Percentiles rank a stretch among this genome's conserved stretches.
Conservation (phyloP, 2,797 vertebrate genomes). For the Epinephelus coioides region DNA sequence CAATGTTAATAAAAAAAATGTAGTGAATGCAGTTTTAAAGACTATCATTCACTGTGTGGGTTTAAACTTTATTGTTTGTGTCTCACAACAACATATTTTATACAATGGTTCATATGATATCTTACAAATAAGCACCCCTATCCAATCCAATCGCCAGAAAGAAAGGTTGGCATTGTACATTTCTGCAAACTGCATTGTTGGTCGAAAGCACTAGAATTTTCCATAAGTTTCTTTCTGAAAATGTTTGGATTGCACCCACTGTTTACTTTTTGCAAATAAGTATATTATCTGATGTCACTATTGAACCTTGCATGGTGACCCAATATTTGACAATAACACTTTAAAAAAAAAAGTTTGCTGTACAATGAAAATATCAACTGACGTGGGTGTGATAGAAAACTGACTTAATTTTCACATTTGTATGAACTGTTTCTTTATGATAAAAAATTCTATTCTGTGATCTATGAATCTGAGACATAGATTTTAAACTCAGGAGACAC, state of each 20-base stretch:
- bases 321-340: neutral
- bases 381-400: neutral
- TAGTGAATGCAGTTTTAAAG: no score
- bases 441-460: neutral
- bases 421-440: neutral
- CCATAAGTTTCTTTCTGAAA: neutral
- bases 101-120: no score
- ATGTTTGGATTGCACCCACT: no score
- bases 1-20: no score
- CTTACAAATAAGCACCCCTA: no score
- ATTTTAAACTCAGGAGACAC: neutral
- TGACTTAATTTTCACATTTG: neutral
- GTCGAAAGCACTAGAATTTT: neutral
- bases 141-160: no score
- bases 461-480: neutral
- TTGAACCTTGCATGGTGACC: neutral
- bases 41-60: no score
- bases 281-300: neutral
- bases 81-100: no score
- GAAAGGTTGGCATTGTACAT: no score
- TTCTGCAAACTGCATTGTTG: no score
- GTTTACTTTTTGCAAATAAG: neutral
- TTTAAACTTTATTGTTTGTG: no score
- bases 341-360: neutral
- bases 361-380: neutral